A percentile compares a stretch with the other conserved stretches of the same genome.
Evolutionary conservation across 2,113 vertebrate species (phyloP).

Genomic region (Rhadina sibilatrix): DNA sequence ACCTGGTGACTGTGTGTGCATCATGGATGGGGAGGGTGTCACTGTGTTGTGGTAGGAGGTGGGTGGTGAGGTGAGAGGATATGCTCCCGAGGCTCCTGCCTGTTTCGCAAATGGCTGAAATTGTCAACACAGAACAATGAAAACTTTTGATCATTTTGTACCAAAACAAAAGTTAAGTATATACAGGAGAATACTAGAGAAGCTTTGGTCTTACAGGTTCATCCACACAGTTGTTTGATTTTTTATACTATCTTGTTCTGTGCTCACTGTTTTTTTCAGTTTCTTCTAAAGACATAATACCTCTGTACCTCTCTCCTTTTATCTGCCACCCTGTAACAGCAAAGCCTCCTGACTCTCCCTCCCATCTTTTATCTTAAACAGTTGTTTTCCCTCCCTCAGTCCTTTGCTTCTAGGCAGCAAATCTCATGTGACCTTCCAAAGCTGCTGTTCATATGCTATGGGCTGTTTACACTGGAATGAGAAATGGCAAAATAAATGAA

Average conservation of each 20-base stretch:
- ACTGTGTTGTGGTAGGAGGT: constrained; percentile 91
- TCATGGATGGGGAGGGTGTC: constrained; percentile 93
- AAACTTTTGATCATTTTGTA: background rate
- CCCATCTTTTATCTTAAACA: background rate
- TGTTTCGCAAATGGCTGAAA: constrained; percentile 81
- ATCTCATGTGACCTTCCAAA: constrained; percentile 11
- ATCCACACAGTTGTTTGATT: background rate
- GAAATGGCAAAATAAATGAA: constrained; percentile 32
- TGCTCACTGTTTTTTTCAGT: background rate
- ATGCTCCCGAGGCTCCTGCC: constrained; percentile 81
- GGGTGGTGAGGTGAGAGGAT: constrained; percentile 94
- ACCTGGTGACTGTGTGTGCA: constrained; percentile 98
- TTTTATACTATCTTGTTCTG: background rate
- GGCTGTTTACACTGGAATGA: constrained; percentile 3
- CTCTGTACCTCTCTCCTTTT: background rate
- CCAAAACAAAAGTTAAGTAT: background rate
- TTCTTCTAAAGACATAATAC: background rate
- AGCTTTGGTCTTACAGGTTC: background rate
- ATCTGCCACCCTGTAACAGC: background rate
- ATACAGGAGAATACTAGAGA: background rate
- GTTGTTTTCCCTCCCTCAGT: background rate
- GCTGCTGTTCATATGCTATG: background rate
- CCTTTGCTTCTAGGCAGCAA: background rate
- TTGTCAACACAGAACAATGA: background rate
- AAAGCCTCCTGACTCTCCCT: background rate